phyloP scores from a whole-genome alignment of 1,140 invertebrate species.

The Pachypeltis micranthus region DNA sequence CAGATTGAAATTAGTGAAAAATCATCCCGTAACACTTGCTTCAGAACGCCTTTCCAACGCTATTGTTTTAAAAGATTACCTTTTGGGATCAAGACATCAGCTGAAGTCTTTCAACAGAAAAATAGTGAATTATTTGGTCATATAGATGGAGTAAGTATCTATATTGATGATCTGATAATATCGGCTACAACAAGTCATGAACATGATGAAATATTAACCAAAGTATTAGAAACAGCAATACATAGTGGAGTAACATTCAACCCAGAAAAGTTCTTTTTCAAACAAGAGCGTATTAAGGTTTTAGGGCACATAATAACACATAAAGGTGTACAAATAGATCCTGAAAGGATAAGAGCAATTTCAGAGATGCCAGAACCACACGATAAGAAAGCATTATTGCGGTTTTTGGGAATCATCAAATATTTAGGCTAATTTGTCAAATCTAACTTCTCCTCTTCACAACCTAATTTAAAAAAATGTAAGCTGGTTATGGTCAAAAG shows the following conservation, averaged over 20 bases:
- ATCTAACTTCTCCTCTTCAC: no score
- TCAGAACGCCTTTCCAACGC: background rate
- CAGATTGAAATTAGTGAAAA: background rate
- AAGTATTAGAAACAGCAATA: background rate
- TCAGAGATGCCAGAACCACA: background rate
- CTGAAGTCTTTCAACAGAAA: slow-evolving; percentile 1
- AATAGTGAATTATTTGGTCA: background rate
- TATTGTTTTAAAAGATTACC: background rate
- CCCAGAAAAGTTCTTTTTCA: background rate
- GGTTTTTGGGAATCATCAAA: no score
- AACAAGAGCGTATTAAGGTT: background rate
- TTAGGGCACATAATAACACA: background rate
- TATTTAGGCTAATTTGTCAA: no score
- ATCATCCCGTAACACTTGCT: background rate
- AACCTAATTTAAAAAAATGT: no score
- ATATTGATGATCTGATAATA: background rate
- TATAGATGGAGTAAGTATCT: background rate
- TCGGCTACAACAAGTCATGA: background rate
- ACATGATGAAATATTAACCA: background rate
- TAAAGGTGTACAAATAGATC: background rate
- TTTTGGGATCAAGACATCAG: background rate
- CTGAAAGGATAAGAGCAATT: background rate
- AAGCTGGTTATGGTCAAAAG: no score
- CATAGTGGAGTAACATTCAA: background rate
- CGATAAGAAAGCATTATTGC: background rate